Conservation (phyloP, 2,113 vertebrate species). For the Cynocephalus volans region DNA sequence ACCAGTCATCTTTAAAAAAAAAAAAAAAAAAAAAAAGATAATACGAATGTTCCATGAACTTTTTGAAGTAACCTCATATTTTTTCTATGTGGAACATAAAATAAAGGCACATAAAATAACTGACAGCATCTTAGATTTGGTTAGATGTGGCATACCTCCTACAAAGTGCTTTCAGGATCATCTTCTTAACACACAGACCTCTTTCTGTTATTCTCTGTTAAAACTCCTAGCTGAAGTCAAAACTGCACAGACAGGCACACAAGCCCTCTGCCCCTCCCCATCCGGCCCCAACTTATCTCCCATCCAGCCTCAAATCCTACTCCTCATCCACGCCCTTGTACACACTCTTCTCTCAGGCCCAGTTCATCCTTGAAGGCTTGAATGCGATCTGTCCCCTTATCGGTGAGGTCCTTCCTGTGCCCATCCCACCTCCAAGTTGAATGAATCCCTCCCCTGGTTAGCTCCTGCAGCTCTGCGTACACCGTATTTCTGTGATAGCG, state of each 20-base stretch:
- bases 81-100: not conserved
- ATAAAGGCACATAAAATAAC: not conserved
- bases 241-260: not conserved
- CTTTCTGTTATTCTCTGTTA: not conserved
- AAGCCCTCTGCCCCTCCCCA: not conserved
- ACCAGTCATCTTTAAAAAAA: too few relatives aligned
- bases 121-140: not conserved
- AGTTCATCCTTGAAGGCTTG: not conserved
- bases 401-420: not conserved
- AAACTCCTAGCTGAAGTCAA: not conserved
- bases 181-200: not conserved
- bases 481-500: not conserved
- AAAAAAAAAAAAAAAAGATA: too few relatives aligned
- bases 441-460: not conserved
- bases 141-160: not conserved
- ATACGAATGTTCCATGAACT: too few relatives aligned
- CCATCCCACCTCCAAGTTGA: not conserved
- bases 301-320: not conserved
- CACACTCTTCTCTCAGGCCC: not conserved
- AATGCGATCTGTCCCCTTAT: too few relatives aligned
- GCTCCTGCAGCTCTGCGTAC: not conserved
- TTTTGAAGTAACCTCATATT: too few relatives aligned
- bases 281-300: not conserved
- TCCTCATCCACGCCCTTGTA: not conserved
- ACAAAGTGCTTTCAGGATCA: not conserved